Evolutionary conservation across 1,140 invertebrate species (phyloP).

Genomic region (Bombus ignitus): DNA sequence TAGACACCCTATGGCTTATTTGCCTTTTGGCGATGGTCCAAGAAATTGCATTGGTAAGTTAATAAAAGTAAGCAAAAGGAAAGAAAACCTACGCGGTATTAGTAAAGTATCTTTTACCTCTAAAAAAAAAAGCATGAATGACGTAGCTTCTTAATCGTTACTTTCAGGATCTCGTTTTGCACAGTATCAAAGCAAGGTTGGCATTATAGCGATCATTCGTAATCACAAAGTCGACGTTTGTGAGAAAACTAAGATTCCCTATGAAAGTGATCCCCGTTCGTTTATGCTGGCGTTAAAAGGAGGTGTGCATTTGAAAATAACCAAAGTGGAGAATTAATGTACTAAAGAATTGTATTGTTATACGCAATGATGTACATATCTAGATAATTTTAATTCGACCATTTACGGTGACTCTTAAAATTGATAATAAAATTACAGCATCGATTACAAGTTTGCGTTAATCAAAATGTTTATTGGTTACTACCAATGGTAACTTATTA

Average conservation of each 20-base stretch:
- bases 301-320: not conserved
- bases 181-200: constrained; percentile 69
- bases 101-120: no score
- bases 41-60: constrained; percentile 43
- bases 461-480: no score
- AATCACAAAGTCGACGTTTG: constrained; percentile 47
- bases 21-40: constrained; percentile 46
- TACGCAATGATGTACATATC: no score
- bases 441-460: no score
- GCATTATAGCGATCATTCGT: constrained; percentile 43
- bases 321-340: not conserved
- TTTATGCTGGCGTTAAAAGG: constrained; percentile 49
- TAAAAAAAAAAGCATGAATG: no score
- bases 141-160: not conserved
- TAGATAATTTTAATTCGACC: no score
- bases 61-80: not conserved
- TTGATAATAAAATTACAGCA: not conserved
- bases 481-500: no score
- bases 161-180: constrained; percentile 71
- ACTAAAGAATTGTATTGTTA: no score
- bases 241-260: constrained; percentile 70
- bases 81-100: no score
- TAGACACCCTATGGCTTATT: constrained; percentile 35
- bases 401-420: no score
- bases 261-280: constrained; percentile 32